These are phyloP conservation scores for Paratrypauchen microcephalus DNA, from an alignment of 2,797 vertebrate genomes.

Conservation along the genomic window DNA sequence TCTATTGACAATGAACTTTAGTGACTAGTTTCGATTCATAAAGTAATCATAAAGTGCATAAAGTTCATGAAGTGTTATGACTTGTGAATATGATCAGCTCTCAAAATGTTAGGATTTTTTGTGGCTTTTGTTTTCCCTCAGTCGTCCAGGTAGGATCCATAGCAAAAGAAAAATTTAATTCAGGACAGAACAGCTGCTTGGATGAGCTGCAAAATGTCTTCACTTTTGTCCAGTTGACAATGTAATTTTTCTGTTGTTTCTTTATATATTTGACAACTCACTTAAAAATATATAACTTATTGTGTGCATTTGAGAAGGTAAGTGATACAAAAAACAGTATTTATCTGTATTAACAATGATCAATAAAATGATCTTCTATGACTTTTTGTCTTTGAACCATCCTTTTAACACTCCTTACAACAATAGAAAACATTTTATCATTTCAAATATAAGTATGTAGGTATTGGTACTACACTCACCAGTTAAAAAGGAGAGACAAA, in stretches of 20 bases:
- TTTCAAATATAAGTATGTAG: too few relatives aligned
- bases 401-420: not conserved
- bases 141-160: too few relatives aligned
- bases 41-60: too few relatives aligned
- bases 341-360: not conserved
- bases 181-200: too few relatives aligned
- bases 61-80: too few relatives aligned
- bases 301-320: not conserved
- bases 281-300: not conserved
- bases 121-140: not conserved
- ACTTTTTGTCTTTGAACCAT: not conserved
- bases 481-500: too few relatives aligned
- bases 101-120: not conserved
- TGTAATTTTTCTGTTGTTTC: too few relatives aligned
- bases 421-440: too few relatives aligned
- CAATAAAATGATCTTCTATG: not conserved
- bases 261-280: not conserved
- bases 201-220: too few relatives aligned
- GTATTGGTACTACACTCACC: too few relatives aligned
- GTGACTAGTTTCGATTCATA: not conserved
- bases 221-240: too few relatives aligned
- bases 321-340: not conserved
- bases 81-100: not conserved
- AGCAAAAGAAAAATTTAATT: too few relatives aligned
- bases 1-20: not conserved